These are phyloP conservation scores for Cephus sareptanus DNA, from an alignment of 2,888 invertebrate genomes.

Conservation along the genomic window DNA sequence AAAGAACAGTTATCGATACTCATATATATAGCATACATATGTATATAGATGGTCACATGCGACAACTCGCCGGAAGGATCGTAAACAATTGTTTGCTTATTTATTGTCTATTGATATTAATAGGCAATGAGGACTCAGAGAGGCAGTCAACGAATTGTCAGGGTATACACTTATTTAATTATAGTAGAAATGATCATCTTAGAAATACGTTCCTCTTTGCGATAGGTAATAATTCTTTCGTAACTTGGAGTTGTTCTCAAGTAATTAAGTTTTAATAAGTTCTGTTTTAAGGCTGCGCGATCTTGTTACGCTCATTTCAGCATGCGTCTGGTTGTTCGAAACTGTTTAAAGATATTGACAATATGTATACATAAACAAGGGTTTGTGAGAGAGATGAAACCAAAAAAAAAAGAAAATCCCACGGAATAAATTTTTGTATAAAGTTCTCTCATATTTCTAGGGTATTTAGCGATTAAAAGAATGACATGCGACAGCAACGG, in stretches of 20 bases:
- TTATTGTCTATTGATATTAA: background rate
- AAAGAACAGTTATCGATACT: background rate
- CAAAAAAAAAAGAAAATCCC: constrained; percentile 3
- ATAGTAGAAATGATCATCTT: too few species aligned
- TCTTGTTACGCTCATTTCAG: background rate
- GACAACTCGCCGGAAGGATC: background rate
- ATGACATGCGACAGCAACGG: background rate
- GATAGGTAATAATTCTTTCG: background rate
- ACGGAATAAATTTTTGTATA: constrained; percentile 14
- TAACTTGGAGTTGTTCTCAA: background rate
- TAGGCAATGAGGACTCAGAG: background rate
- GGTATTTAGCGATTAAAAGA: constrained; percentile 13
- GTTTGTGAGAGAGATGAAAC: background rate
- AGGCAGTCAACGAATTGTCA: background rate
- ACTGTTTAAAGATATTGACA: constrained; percentile 22
- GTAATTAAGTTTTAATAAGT: background rate
- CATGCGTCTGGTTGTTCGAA: background rate
- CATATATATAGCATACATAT: background rate
- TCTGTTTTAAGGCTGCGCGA: background rate
- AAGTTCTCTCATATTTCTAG: constrained; percentile 1
- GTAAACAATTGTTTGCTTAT: background rate
- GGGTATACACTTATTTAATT: background rate
- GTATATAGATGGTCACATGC: background rate
- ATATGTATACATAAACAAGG: constrained; percentile 21
- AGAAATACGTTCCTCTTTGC: background rate